These are phyloP conservation scores for Oostethus manadensis DNA, from an alignment of 2,113 vertebrate genomes.

Conservation along the genomic window DNA sequence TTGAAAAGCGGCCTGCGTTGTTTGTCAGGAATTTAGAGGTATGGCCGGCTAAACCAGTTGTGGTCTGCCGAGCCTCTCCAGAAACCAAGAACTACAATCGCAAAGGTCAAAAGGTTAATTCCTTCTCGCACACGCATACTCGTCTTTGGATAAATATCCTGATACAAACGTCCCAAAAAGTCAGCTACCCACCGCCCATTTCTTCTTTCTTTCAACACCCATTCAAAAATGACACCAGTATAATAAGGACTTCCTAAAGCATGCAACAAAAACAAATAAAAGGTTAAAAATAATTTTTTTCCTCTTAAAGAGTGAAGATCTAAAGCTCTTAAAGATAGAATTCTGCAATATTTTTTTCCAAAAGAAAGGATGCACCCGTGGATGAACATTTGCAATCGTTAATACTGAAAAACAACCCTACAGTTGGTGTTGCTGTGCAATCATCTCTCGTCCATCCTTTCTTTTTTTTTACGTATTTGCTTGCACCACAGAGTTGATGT, in stretches of 20 bases:
- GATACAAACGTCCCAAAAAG: constrained; percentile 45
- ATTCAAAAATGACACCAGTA: constrained; percentile 51
- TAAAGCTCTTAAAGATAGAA: constrained; percentile 76
- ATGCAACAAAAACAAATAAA: constrained; percentile 59
- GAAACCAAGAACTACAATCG: constrained; percentile 75
- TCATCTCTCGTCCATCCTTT: constrained; percentile 2
- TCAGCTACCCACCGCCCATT: constrained; percentile 42
- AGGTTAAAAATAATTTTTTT: constrained; percentile 65
- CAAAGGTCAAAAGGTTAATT: constrained; percentile 69
- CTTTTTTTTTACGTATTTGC: not conserved
- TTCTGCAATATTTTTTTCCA: constrained; percentile 49
- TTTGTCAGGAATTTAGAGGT: constrained; percentile 46
- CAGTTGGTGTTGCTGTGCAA: too few relatives aligned
- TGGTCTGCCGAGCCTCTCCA: constrained; percentile 57
- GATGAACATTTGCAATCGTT: constrained; percentile 49
- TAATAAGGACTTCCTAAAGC: constrained; percentile 66
- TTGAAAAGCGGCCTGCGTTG: not conserved
- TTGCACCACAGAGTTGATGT: constrained; percentile 15
- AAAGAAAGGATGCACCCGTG: constrained; percentile 34
- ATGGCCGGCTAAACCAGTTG: constrained; percentile 38
- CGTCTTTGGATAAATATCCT: constrained; percentile 66
- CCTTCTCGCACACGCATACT: constrained; percentile 57
- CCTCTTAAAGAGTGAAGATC: constrained; percentile 86
- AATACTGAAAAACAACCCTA: constrained; percentile 55
- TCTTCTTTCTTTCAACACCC: constrained; percentile 52